A percentile compares a stretch with the other conserved stretches of the same genome.
phyloP scores from a whole-genome alignment of 2,797 vertebrate genomes.

The Cygnus olor region DNA sequence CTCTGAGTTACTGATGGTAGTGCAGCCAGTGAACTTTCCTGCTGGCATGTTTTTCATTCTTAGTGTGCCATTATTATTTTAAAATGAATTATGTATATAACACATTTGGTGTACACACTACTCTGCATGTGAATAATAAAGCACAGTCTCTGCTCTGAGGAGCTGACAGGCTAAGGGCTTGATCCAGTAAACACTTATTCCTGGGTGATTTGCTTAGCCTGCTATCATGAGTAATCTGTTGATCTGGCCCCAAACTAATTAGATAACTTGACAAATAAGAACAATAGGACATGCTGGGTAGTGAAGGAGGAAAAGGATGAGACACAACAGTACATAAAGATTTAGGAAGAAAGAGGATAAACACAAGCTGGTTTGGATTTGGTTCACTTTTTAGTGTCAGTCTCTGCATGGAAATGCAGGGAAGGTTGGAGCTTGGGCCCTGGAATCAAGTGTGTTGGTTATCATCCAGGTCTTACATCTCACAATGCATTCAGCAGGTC shows the following conservation, averaged over 20 bases:
- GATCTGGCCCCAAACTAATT: slow-evolving; percentile 21
- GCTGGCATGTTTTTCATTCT: slow-evolving; percentile 47
- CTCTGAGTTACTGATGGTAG: slow-evolving; percentile 34
- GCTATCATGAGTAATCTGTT: slow-evolving; percentile 31
- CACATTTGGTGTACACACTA: slow-evolving; percentile 1
- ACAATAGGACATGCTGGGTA: neutral
- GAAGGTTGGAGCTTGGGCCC: neutral
- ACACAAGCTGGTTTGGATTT: slow-evolving; percentile 5
- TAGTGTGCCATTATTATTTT: slow-evolving; percentile 51
- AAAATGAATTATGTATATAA: slow-evolving; percentile 59
- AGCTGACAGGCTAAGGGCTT: slow-evolving; percentile 47
- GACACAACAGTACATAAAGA: neutral
- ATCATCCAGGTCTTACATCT: neutral
- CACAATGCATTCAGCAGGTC: neutral
- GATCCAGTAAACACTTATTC: slow-evolving; percentile 51
- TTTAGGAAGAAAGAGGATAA: slow-evolving; percentile 27
- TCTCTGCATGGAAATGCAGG: neutral
- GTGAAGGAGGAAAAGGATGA: neutral
- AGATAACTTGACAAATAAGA: slow-evolving; percentile 31
- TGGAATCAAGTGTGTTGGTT: neutral
- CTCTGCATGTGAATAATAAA: slow-evolving; percentile 53
- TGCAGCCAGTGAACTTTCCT: slow-evolving; percentile 39
- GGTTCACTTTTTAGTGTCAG: neutral
- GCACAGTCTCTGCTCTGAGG: slow-evolving; percentile 1
- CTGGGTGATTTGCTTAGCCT: slow-evolving; percentile 28